Evolutionary conservation across 1,140 invertebrate genomes (phyloP).

Genomic region (Antheraea pernyi): DNA sequence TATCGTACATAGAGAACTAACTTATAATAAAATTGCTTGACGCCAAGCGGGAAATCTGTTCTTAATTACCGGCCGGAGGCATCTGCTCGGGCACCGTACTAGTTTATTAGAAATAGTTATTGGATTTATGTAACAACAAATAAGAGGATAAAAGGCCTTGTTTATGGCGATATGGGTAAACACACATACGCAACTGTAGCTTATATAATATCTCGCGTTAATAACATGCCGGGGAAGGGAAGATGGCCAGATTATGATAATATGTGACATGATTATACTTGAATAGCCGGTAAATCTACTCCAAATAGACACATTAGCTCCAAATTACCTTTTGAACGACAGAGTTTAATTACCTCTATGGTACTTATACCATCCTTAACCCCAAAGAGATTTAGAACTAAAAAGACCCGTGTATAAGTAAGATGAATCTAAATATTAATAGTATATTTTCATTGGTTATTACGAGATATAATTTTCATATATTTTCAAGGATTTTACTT

Average conservation of each 20-base stretch:
- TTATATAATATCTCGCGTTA: slow-evolving; percentile 2
- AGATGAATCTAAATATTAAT: neutral
- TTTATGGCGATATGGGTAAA: neutral
- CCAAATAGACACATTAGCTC: neutral
- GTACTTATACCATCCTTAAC: neutral
- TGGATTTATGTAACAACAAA: slow-evolving; percentile 13
- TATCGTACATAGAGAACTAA: neutral
- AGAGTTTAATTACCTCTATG: neutral
- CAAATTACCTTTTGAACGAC: neutral
- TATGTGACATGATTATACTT: neutral
- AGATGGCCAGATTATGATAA: slow-evolving; percentile 1
- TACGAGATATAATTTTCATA: neutral
- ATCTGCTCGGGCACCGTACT: slow-evolving; percentile 4
- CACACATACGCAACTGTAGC: neutral
- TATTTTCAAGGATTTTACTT: slow-evolving; percentile 1
- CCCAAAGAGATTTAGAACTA: neutral
- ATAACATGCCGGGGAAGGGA: neutral
- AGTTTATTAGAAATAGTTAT: slow-evolving; percentile 13
- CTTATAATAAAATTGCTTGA: slow-evolving; percentile 12
- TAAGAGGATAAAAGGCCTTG: neutral
- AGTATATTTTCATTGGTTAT: neutral
- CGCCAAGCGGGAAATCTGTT: slow-evolving; percentile 12
- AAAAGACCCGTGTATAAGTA: neutral
- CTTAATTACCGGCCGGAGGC: slow-evolving; percentile 12
- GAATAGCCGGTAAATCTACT: neutral